Base-by-base conservation (phyloP, 92 coral and sea anemone genomes). In the Plumapathes pennacea region DNA sequence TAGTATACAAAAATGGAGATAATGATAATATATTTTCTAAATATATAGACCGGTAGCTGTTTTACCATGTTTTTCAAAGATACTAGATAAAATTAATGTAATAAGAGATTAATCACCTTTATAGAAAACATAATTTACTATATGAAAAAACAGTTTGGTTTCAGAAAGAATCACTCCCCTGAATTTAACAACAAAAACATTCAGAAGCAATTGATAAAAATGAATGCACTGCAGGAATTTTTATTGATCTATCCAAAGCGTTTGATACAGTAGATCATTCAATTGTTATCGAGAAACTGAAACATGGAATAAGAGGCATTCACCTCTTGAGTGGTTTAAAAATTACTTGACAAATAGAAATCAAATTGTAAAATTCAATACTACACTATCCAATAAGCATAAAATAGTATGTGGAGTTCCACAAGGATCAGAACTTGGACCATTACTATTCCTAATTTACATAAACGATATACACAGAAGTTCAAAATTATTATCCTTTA, bases 241-340 rank as follows among this genome's bases (percentile, higher is more conserved):
- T 66, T n/a, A 10, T 53, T 0, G 74, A 66, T 27, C 24, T 66
- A 8, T 68, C 66, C 1, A 70, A 70, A 59, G 60, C 77, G 10
- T 56, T 54, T 32, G 66, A 68, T n/a, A 67, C 75, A 2, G 54
- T 54, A 0, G 31, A 67, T n/a, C 51, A 53, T 41, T 25, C 58
- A 5, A 67, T 63, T 5, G 2, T 63, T 0, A 28, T 63, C 11
- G 19, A 18, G 3, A 63, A 63, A 29, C 54, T 67, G 0, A 19
- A 52, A 19, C 64, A 67, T 25, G 74, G 74, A 5, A 67, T 67
- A 21, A 38, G 54, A 15, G 63, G 64, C n/a, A 38, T 37, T n/a
- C n/a, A 2, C 11, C 32, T 11, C 53, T 13, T 3, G 17, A 53
- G 18, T 67, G 62, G 74, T 64, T 64, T 46, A 33, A 31, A 41